Base-by-base conservation (phyloP, 2,797 vertebrate genomes). In the Bucorvus abyssinicus region DNA sequence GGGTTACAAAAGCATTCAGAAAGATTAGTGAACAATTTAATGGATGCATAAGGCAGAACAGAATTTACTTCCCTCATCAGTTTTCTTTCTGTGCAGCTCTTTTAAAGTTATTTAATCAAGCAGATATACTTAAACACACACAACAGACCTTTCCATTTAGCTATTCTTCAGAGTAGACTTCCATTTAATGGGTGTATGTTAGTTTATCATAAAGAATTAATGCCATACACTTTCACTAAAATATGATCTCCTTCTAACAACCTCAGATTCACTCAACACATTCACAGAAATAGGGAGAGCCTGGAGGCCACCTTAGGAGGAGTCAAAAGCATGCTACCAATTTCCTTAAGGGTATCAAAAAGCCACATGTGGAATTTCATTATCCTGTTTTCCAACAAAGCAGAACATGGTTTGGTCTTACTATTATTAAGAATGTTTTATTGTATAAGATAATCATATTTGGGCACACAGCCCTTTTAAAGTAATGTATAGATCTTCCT, bases 41-140 rank as follows among this genome's bases (percentile, higher is more conserved):
- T 61, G 88, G 95, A 95, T 23, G 91, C 79, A 93, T 70, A 95
- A 83, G 53, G 93, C 88, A 94, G 91, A 96, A 95, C 52, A 96
- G 90, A 97, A 95, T 95, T 93, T 87, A 95, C 83, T 80, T 85
- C 71, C n/a, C 91, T 96, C 93, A 96, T 92, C 93, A 94, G 65
- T 93, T 96, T 95, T 93, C 82, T 84, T 83, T 94, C 63, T 89
- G 68, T 63, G 34, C 74, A 94, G 70, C 74, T 94, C 70, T 91
- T 94, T 53, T 21, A 59, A 95, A 85, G 45, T 88, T 79, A 87
- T 70, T 94, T 82, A 91, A 93, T 85, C 64, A 89, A 95, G 73
- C 69, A 92, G 73, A 94, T 52, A 93, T 5, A 34, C 38, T 69
- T 79, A 71, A 94, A 79, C 34, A 88, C 24, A 91, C 84, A 80